phyloP scores from a whole-genome alignment of 1,140 invertebrate genomes.

The Dreissena rostriformis region DNA sequence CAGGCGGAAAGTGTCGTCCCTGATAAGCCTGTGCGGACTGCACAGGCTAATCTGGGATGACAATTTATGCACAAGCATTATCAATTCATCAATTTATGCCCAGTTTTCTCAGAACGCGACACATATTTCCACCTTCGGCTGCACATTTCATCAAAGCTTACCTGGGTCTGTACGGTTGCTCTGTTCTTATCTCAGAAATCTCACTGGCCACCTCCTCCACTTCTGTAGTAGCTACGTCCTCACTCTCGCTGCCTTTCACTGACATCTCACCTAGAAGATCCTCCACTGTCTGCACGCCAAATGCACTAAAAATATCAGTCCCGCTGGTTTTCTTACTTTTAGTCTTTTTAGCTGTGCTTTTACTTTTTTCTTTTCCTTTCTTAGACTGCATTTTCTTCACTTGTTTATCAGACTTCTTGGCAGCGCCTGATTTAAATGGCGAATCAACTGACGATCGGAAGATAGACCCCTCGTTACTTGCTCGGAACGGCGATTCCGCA shows the following conservation, averaged over 20 bases:
- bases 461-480: slow-evolving; percentile 35
- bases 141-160: too few species aligned
- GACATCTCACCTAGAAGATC: slow-evolving; percentile 58
- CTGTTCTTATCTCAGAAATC: slow-evolving; percentile 50
- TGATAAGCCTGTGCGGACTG: too few species aligned
- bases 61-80: too few species aligned
- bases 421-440: slow-evolving; percentile 17
- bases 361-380: slow-evolving; percentile 13
- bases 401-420: slow-evolving; percentile 7
- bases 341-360: slow-evolving; percentile 19
- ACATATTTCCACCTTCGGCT: slow-evolving; percentile 8
- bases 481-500: slow-evolving; percentile 42
- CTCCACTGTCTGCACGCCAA: slow-evolving; percentile 66
- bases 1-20: too few species aligned
- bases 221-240: slow-evolving; percentile 48
- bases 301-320: slow-evolving; percentile 59
- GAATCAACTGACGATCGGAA: slow-evolving; percentile 18
- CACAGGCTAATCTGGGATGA: too few species aligned
- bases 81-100: too few species aligned
- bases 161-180: neutral
- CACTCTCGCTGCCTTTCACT: slow-evolving; percentile 37
- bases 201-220: slow-evolving; percentile 36
- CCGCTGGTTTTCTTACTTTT: slow-evolving; percentile 30
- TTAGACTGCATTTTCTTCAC: neutral
- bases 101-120: too few species aligned